Percentiles rank a stretch among this genome's conserved stretches.
Conservation (phyloP, 2,113 vertebrate species). For the Syrmaticus mikado region DNA sequence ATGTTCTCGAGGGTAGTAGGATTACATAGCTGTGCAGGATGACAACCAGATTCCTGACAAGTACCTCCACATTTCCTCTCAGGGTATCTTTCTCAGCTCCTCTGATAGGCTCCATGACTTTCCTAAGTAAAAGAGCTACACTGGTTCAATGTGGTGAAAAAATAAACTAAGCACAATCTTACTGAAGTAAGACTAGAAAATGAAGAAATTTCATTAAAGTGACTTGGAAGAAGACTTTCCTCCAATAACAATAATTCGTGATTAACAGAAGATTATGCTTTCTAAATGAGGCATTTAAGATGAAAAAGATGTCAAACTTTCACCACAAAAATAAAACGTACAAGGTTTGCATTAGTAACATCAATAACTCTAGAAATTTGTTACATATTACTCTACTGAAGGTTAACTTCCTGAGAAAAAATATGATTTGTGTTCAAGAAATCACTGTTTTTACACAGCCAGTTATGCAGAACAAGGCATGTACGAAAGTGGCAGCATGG, state of each 20-base stretch:
- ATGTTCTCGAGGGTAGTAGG: not conserved
- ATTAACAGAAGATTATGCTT: not conserved
- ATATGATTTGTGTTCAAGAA: not conserved
- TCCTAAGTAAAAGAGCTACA: not conserved
- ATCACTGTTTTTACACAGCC: not conserved
- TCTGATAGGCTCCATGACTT: not conserved
- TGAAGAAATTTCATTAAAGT: not conserved
- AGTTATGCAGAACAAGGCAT: not conserved
- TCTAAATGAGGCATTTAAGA: not conserved
- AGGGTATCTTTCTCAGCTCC: not conserved
- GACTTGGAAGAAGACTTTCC: not conserved
- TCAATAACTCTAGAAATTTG: not conserved
- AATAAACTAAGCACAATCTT: not conserved
- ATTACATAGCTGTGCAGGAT: not conserved
- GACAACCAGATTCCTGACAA: not conserved
- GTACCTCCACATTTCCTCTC: not conserved
- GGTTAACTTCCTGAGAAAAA: not conserved
- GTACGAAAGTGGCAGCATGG: not conserved
- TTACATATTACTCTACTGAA: fast-evolving
- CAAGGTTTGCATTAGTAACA: not conserved
- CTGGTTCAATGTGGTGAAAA: not conserved
- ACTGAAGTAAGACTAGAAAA: not conserved
- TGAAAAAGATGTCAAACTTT: not conserved
- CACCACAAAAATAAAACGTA: not conserved
- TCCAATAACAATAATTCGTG: not conserved